Percentiles rank a stretch among this genome's conserved stretches.
phyloP scores from a whole-genome alignment of 2,888 invertebrate genomes.

The Axea sp. region DNA sequence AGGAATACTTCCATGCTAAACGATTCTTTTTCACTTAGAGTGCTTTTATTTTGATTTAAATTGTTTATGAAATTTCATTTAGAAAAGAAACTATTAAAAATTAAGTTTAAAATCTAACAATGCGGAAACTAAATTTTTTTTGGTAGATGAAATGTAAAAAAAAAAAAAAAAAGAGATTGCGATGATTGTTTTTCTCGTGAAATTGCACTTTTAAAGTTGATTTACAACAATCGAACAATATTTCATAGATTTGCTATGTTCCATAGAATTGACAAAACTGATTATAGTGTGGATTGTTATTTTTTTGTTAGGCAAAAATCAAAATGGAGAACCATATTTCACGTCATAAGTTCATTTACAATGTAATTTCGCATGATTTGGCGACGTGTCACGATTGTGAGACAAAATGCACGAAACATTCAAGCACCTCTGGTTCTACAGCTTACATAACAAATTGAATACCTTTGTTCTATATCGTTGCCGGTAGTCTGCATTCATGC shows the following conservation, averaged over 20 bases:
- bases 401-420: conserved; percentile 43
- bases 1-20: no score
- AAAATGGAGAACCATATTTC: conserved; percentile 28
- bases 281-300: conserved; percentile 11
- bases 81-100: no score
- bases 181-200: conserved; percentile 30
- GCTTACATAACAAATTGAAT: conserved; percentile 51
- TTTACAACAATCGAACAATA: conserved; percentile 22
- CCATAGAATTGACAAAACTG: conserved; percentile 31
- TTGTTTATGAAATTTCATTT: conserved; percentile 45
- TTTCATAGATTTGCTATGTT: not conserved
- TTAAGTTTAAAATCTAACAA: no score
- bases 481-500: conserved; percentile 30
- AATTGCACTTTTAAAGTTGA: conserved; percentile 15
- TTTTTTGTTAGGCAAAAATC: conserved; percentile 18
- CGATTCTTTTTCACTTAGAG: no score
- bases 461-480: conserved; percentile 49
- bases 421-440: conserved; percentile 34
- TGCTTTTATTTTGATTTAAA: no score
- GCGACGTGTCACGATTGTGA: conserved; percentile 65
- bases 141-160: no score
- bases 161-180: no score
- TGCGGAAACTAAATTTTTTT: no score
- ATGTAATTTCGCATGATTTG: conserved; percentile 66
- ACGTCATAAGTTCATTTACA: conserved; percentile 43